Base-by-base conservation (phyloP, 2,113 vertebrate species). In the Brachyhypopomus gauderio region DNA sequence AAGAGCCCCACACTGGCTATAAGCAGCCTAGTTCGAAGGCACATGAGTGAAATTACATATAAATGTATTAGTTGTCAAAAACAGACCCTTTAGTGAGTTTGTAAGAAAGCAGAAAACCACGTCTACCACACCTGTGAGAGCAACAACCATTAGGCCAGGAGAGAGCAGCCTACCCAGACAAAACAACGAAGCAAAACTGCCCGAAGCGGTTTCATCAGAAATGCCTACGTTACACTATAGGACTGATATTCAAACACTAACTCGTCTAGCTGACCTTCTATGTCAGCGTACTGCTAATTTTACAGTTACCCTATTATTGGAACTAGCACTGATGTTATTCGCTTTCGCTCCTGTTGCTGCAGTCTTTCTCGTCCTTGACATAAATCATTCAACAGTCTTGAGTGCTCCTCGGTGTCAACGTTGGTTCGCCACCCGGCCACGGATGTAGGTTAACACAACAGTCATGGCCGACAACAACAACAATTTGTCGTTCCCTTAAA, bases 401-500 rank as follows among this genome's bases (percentile, higher is more conserved):
- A 71, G 11, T 60, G 62, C 34, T 71, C 23, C 14, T 20, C 67
- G 59, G 52, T 6, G 70, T 8, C 41, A 72, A 58, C 62, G 16
- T 69, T 30, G 27, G 23, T 38, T 70, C 25, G 58, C 56, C n/a
- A 5, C 22, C 36, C 27, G 20, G 30, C 60, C 34, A 80, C 69
- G 63, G 48, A 79, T 79, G 67, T 72, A 30, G 30, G 70, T 5
- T 5, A 72, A 73, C 77, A 64, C 74, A 77, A 72, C 36, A 82
- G 20, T 23, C 38, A 5, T 27, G 55, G 36, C 8, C 56, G 7
- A 72, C 59, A 64, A 85, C 75, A 79, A 56, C 74, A 82, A 73
- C 86, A 84, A 87, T 91, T 91, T 89, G 90, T 88, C 79, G 64
- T 78, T 83, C 86, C 86, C 77, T 84, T 88, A 77, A 72, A 81